Evolutionary conservation across 2,113 vertebrate genomes (phyloP), one percentile per base, ranked within the genome.

Genomic region (Silurus asotus): DNA sequence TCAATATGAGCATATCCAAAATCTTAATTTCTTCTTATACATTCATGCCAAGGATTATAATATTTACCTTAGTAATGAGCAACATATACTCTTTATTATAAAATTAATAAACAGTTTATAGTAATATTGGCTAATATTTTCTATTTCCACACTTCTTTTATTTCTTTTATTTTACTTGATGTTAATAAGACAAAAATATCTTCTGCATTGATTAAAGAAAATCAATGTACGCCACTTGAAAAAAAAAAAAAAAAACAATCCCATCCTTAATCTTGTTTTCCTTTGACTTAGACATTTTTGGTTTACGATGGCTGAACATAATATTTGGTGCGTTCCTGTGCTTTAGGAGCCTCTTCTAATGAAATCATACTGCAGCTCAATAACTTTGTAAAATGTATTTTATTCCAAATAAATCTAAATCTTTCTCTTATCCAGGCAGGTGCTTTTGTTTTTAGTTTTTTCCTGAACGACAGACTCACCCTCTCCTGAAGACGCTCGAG

Each of bases 401-500:
- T 61, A 61, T 8, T 20, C 11, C 8, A 80, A 48, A 19, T 19
- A 45, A 80, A 48, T 62, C 48, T 13, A 48, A 13, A n/a, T 25
- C 28, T 14, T 55, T 11, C 48, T 74, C 37, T 49, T 55, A 77
- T 55, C 55, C 20, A 25, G 20, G 6, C 15, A 81, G 37, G 25
- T 61, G 15, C 25, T 59, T 11, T 11, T 45, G 28, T 23, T 25
- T 58, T 56, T 20, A 62, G 37, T 37, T 37, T 37, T 25, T 62
- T 48, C 48, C 11, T 81, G 11, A 61, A n/a, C 17, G 17, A 78
- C 79, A 25, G 51, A 19, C 86, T 84, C 65, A 96, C 96, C 95
- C 95, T 97, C 93, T 97, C 96, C 94, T 97, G 96, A 91, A 97
- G 94, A 79, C 96, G 94, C 84, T 96, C 96, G 91, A 96, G 49